A percentile compares a stretch with the other conserved stretches of the same genome.
phyloP scores from a whole-genome alignment of 2,113 vertebrate genomes.

The Urocitellus parryii region DNA sequence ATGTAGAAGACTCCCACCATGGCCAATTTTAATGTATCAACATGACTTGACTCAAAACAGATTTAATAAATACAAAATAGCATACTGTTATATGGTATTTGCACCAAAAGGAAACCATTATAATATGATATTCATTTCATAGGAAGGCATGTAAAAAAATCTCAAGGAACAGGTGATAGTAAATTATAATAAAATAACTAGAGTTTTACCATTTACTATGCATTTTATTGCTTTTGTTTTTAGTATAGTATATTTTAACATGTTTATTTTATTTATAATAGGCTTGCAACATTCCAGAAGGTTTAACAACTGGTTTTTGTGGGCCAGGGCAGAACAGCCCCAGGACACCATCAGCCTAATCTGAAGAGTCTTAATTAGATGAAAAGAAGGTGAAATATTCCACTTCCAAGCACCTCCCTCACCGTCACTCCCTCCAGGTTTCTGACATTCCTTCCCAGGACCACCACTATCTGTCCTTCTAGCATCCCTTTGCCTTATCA shows the following conservation, averaged over 20 bases:
- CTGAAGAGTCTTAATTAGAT: neutral
- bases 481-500: accelerated
- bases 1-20: neutral
- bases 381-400: neutral
- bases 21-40: neutral
- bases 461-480: too few relatives aligned
- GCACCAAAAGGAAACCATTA: neutral
- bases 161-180: neutral
- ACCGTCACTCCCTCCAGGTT: too few relatives aligned
- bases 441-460: neutral
- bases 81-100: neutral
- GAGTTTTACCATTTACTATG: neutral
- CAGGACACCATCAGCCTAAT: neutral
- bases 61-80: neutral
- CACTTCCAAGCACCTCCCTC: too few relatives aligned
- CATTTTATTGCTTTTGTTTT: neutral
- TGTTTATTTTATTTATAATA: neutral
- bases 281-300: neutral
- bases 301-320: neutral
- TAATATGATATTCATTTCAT: neutral
- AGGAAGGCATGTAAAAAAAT: neutral
- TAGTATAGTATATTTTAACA: neutral
- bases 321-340: neutral
- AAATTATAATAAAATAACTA: neutral
- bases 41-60: neutral